Evolutionary conservation across 1,140 invertebrate species (phyloP), one percentile per base, ranked within the genome.

Genomic region (Samia ricini): DNA sequence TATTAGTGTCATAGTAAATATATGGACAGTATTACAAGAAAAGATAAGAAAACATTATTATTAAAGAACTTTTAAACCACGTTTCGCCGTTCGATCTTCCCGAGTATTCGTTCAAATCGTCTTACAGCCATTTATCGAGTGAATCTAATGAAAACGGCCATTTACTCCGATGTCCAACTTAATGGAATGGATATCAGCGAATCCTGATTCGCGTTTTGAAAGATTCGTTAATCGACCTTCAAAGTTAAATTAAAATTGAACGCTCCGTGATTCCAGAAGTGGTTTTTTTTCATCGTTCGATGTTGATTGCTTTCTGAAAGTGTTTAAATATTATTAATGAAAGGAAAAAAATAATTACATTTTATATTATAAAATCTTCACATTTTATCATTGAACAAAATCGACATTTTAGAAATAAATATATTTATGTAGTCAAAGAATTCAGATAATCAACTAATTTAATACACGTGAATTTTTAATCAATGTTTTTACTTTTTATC

Each of bases 181-280:
- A 68, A 68, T 68, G 66, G 61, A 68, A 63, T 51, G 57, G 65
- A 67, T 67, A 67, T 67, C 60, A 33, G 58, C 56, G 24, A 24
- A 60, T 50, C 60, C 51, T 63, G 56, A 58, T 61, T 64, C 59
- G 24, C 60, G 62, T 58, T 60, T 64, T 61, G 59, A 68, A 56
- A 60, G 54, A 62, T 26, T 61, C 56, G 10, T 29, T 52, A 58
- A 54, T 19, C 22, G 64, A 59, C 51, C 23, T 56, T 54, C 56
- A 29, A 62, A 59, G 64, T 62, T 59, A 36, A 62, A 59, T 60
- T 48, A 26, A 51, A 59, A 49, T 33, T 49, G 36, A 59, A 59
- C 24, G 29, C 21, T 59, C 42, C 23, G 48, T 59, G 42, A 49
- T 20, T 59, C 23, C 12, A 42, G 21, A 26, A 24, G 6, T 15